These are phyloP conservation scores for Acanthosepion pharaonis DNA, from an alignment of 2,888 invertebrate species.

Conservation along the genomic window DNA sequence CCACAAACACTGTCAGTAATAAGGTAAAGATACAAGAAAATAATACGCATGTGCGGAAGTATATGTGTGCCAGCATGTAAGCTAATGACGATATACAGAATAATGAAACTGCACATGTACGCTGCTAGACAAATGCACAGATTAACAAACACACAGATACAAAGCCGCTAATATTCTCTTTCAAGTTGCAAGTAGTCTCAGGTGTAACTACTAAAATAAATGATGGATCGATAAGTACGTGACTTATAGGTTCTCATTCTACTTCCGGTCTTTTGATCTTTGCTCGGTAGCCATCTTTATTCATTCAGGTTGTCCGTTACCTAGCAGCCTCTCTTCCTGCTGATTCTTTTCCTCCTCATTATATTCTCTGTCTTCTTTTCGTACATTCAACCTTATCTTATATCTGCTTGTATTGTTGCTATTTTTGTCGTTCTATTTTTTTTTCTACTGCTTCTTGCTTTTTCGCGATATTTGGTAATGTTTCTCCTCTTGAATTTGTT, in stretches of 20 bases:
- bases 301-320: neutral
- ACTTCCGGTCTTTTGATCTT: constrained; percentile 33
- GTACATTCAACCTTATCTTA: neutral
- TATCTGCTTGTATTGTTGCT: neutral
- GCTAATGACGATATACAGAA: neutral
- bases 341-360: neutral
- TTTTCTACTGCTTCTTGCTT: neutral
- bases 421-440: neutral
- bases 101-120: neutral
- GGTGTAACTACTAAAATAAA: constrained; percentile 33
- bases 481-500: no score
- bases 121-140: neutral
- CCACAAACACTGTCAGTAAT: neutral
- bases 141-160: neutral
- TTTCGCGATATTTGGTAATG: neutral
- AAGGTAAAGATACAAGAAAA: neutral
- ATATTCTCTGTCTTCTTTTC: neutral
- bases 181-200: constrained; percentile 14
- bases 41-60: neutral
- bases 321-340: neutral
- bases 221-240: neutral
- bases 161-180: neutral
- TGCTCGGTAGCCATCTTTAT: neutral
- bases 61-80: neutral
- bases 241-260: neutral